phyloP scores from a whole-genome alignment of 2,888 invertebrate genomes.

The Drosophila peninsularis region DNA sequence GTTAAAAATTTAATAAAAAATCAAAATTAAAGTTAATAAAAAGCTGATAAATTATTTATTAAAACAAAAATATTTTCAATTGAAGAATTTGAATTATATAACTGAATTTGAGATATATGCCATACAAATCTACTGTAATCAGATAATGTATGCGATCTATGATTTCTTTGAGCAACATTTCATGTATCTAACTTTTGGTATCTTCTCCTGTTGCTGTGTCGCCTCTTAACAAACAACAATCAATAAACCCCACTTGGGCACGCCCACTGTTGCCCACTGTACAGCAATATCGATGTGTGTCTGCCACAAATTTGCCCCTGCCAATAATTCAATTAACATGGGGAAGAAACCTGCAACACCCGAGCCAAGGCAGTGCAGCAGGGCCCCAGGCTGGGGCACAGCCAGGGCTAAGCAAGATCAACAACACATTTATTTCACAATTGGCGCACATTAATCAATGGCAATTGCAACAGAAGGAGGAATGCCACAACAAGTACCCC shows the following conservation, averaged over 20 bases:
- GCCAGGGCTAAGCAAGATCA: constrained; percentile 54
- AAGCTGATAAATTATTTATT: neutral
- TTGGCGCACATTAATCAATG: constrained; percentile 78
- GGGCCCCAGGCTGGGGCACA: constrained; percentile 18
- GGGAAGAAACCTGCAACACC: constrained; percentile 54
- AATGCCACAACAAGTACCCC: constrained; percentile 65
- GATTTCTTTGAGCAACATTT: too few species aligned
- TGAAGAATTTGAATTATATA: too few species aligned
- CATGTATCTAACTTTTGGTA: neutral
- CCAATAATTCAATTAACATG: constrained; percentile 77
- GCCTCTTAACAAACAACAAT: constrained; percentile 69
- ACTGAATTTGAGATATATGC: neutral
- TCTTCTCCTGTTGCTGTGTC: neutral
- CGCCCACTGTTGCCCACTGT: constrained; percentile 31
- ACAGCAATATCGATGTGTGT: constrained; percentile 52
- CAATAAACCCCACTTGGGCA: constrained; percentile 60
- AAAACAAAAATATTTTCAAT: too few species aligned
- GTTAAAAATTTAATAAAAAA: neutral
- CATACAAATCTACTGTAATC: neutral
- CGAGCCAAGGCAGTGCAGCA: constrained; percentile 34
- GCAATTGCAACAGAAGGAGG: constrained; percentile 36
- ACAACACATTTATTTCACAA: constrained; percentile 81
- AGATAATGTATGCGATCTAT: neutral
- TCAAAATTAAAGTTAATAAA: neutral
- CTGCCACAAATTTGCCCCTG: constrained; percentile 71